Percentiles rank a stretch among this genome's conserved stretches.
These are phyloP conservation scores for Ciconia stormi DNA, from an alignment of 2,113 vertebrate species.

Conservation along the genomic window DNA sequence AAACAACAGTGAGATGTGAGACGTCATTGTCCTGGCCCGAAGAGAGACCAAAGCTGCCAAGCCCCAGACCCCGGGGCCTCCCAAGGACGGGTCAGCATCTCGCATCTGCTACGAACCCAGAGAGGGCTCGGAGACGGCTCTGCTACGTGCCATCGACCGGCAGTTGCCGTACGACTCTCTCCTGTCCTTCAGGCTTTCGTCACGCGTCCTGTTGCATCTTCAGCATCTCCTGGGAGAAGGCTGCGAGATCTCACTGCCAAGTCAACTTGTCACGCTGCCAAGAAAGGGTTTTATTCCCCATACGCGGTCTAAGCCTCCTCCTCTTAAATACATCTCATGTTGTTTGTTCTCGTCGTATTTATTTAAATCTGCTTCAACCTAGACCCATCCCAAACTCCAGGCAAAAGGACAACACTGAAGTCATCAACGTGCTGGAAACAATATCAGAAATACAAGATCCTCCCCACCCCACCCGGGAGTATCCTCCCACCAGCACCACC, in stretches of 20 bases:
- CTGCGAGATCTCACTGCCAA: background rate
- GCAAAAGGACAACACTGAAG: constrained; percentile 33
- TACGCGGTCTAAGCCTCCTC: background rate
- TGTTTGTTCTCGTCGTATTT: background rate
- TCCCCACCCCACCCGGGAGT: constrained; percentile 1
- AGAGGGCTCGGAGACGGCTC: background rate
- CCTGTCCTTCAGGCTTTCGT: background rate
- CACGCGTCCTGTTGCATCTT: background rate
- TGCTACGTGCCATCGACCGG: fast-evolving
- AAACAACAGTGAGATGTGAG: background rate
- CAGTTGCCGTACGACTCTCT: background rate
- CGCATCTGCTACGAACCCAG: background rate
- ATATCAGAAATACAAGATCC: background rate
- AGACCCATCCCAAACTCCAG: constrained; percentile 48
- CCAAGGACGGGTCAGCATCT: background rate
- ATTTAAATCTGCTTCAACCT: constrained; percentile 12
- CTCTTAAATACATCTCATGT: background rate
- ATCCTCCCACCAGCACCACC: constrained; percentile 37
- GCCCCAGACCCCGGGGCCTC: background rate
- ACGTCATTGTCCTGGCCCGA: background rate
- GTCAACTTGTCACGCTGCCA: background rate
- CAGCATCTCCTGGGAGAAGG: constrained; percentile 9
- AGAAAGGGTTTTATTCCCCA: background rate
- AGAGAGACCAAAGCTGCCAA: background rate
- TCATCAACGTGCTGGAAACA: background rate